phyloP scores from a whole-genome alignment of 2,888 invertebrate genomes.

The Lithophane socia region DNA sequence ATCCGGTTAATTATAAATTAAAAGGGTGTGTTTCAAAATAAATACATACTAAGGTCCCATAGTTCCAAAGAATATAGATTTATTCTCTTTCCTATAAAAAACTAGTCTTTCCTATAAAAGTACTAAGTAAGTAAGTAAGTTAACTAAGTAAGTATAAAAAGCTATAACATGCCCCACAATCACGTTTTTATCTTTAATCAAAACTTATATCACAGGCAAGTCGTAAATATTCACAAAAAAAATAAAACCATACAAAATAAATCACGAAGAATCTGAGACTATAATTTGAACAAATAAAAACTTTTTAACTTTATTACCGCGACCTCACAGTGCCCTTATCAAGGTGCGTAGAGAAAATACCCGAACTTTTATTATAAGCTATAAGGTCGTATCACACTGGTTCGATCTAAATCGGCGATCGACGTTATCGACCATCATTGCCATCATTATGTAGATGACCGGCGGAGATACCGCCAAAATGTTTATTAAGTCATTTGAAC shows the following conservation, averaged over 20 bases:
- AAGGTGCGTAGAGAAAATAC: background rate
- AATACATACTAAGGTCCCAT: no score
- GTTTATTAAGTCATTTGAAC: slow-evolving; percentile 9
- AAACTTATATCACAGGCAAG: slow-evolving; percentile 7
- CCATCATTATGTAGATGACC: slow-evolving; percentile 14
- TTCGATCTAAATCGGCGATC: slow-evolving; percentile 9
- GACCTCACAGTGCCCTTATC: slow-evolving; percentile 14
- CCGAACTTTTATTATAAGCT: slow-evolving; percentile 2
- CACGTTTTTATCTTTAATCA: slow-evolving; percentile 19
- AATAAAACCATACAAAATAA: slow-evolving; percentile 31
- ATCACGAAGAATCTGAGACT: slow-evolving; percentile 18
- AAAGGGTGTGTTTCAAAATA: background rate
- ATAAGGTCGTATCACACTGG: background rate
- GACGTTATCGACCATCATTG: background rate
- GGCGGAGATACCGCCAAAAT: slow-evolving; percentile 4
- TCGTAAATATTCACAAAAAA: slow-evolving; percentile 25
- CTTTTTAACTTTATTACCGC: slow-evolving; percentile 22
- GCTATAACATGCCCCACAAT: background rate
- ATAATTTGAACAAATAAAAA: slow-evolving; percentile 46
- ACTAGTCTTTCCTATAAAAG: no score
- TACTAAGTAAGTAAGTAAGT: background rate
- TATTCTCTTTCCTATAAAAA: background rate
- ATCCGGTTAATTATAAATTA: background rate
- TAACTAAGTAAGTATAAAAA: background rate
- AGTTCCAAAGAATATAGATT: background rate